Evolutionary conservation across 92 coral and sea anemone genomes (phyloP).

Genomic region (Siderastrea radians): DNA sequence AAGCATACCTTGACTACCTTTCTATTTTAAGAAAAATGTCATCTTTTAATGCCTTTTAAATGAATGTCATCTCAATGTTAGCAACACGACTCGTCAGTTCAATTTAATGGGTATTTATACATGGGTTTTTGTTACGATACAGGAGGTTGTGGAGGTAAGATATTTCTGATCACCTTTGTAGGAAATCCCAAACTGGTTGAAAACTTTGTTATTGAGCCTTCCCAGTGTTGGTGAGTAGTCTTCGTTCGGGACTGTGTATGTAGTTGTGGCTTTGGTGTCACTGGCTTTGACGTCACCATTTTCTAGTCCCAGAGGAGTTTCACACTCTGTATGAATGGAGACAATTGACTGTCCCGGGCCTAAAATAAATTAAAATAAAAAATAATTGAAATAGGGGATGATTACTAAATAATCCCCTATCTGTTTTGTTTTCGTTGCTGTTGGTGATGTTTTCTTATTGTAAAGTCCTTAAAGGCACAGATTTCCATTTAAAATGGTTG

Average conservation of each 20-base stretch:
- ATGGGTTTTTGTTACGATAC: not conserved
- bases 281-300: slow-evolving; percentile 81
- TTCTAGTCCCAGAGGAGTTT: slow-evolving; percentile 87
- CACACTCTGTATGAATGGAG: slow-evolving; percentile 86
- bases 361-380: slow-evolving; percentile 10
- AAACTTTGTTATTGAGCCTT: slow-evolving; percentile 80
- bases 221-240: slow-evolving; percentile 90
- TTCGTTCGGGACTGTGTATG: slow-evolving; percentile 72
- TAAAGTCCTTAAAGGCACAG: too few relatives aligned
- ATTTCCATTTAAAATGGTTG: too few relatives aligned
- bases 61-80: too few relatives aligned
- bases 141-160: not conserved
- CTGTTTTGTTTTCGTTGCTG: not conserved
- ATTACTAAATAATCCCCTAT: too few relatives aligned
- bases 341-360: slow-evolving; percentile 88
- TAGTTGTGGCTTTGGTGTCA: slow-evolving; percentile 82
- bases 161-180: slow-evolving; percentile 72
- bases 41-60: too few relatives aligned
- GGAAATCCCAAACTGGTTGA: slow-evolving; percentile 70
- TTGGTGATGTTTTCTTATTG: too few relatives aligned
- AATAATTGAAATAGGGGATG: not conserved
- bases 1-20: too few relatives aligned
- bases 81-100: too few relatives aligned
- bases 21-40: too few relatives aligned
- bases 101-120: too few relatives aligned